Evolutionary conservation across 2,888 invertebrate genomes (phyloP).

Genomic region (Chaitophorus viminalis): DNA sequence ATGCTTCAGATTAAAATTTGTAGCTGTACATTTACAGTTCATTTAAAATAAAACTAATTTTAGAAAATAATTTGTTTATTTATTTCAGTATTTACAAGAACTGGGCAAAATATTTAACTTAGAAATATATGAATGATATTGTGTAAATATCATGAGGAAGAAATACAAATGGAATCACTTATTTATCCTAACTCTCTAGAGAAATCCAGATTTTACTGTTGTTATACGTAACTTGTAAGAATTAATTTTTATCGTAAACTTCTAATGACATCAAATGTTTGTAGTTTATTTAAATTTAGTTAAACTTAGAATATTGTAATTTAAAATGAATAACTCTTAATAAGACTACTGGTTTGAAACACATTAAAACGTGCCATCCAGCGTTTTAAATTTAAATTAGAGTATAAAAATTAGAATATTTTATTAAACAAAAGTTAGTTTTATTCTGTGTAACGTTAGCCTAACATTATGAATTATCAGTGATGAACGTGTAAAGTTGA

Average conservation of each 20-base stretch:
- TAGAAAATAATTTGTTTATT: constrained; percentile 13
- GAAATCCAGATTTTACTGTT: constrained; percentile 10
- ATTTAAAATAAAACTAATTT: constrained; percentile 19
- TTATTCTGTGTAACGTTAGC: too few species aligned
- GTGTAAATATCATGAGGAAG: neutral
- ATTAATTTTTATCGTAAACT: constrained; percentile 11
- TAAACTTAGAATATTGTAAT: neutral
- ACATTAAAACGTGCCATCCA: too few species aligned
- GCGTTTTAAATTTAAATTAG: too few species aligned
- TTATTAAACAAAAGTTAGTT: too few species aligned
- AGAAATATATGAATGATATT: neutral
- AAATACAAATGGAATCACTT: neutral
- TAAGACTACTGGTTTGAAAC: neutral
- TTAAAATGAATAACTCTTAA: neutral
- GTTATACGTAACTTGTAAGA: too few species aligned
- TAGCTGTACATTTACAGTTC: neutral
- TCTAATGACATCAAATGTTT: neutral
- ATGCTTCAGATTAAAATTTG: neutral
- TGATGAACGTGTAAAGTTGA: too few species aligned
- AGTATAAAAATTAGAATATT: too few species aligned
- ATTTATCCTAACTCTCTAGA: neutral
- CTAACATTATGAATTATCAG: too few species aligned
- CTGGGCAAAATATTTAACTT: neutral
- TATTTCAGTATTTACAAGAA: neutral
- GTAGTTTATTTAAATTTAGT: neutral